Evolutionary conservation across 2,113 vertebrate species (phyloP), one percentile per base, ranked within the genome.

Genomic region (Chlorodrepanis virens): DNA sequence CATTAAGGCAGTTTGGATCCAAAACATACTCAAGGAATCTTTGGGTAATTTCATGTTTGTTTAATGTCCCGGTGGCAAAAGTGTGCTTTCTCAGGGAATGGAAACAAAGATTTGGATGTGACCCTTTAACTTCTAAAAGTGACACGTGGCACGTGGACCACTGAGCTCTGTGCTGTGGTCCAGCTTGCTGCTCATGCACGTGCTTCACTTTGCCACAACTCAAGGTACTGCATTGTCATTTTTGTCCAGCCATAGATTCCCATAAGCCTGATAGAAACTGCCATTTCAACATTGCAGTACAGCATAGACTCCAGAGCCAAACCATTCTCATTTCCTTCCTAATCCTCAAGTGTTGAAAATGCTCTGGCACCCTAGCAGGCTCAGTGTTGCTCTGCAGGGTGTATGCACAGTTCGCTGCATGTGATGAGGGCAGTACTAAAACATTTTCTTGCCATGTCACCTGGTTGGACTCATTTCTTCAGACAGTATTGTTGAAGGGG

Each of bases 171-270:
- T 87, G 57, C 69, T 84, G 78, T 49, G 39, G 35, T 42, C 37
- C 42, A 28, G 33, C 69, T 33, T 61, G 50, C 53, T 81, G 60
- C 40, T 31, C 24, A 2, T 2, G 0, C 4, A 0, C 19, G 19
- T 64, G 31, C 59, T 90, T 44, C 12, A 5, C 40, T 91, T 85
- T 71, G 17, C 42, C 54, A 23, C 31, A 11, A 19, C 25, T 18
- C 35, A 12, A 0, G 3, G 37, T 52, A 23, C 28, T 60, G 14
- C n/a, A 22, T 0, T 39, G 40, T 54, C 21, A 4, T n/a, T 89
- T 89, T 49, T 77, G 53, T 69, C 74, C 65, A 45, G 74, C 49
- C 3, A 2, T 9, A 47, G 35, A 12, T 50, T 37, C 39, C 27
- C 20, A 1, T 14, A 31, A 69, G 28, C 40, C 61, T 65, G 63